Evolutionary conservation across 1,140 invertebrate species (phyloP).

Genomic region (Myzus persicae): DNA sequence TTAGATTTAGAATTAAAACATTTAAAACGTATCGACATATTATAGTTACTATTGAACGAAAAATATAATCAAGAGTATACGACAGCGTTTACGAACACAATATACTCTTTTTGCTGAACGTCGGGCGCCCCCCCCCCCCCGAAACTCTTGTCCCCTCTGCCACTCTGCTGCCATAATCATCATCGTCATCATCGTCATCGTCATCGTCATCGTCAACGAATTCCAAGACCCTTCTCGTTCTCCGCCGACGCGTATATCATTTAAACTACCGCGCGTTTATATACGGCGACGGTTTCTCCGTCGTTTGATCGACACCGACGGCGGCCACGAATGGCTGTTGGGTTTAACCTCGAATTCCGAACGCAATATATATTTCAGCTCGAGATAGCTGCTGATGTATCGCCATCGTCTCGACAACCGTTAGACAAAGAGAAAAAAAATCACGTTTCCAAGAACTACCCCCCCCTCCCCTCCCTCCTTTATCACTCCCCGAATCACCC

Average conservation of each 20-base stretch:
- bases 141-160: background rate
- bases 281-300: background rate
- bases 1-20: background rate
- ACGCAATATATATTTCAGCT: conserved; percentile 6
- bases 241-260: background rate
- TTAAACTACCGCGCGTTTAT: background rate
- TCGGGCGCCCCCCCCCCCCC: too few relatives aligned
- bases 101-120: background rate
- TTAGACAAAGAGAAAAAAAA: background rate
- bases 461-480: too few relatives aligned
- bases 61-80: background rate
- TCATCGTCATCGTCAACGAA: background rate
- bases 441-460: background rate
- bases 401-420: background rate
- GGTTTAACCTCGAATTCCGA: conserved; percentile 22
- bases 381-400: conserved; percentile 8
- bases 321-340: background rate
- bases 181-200: background rate
- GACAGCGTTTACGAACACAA: background rate
- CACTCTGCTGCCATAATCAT: background rate
- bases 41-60: background rate
- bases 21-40: background rate
- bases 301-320: background rate
- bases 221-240: background rate
- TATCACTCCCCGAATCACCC: too few relatives aligned